These are phyloP conservation scores for Puma concolor DNA, from an alignment of 2,113 vertebrate species.

Conservation along the genomic window DNA sequence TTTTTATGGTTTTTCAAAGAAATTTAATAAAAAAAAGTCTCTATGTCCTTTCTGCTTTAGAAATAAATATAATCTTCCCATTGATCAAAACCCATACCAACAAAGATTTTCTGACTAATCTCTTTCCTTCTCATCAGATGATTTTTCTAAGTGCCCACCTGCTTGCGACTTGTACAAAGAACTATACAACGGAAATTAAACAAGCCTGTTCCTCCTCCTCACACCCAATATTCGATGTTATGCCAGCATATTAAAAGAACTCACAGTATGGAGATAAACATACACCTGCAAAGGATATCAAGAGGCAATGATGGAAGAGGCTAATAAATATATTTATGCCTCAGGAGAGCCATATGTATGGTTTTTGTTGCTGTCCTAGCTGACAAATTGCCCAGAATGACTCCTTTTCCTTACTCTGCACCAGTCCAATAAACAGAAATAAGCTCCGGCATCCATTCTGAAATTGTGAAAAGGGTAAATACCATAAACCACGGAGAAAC, in stretches of 20 bases:
- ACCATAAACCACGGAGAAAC: not conserved
- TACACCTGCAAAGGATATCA: not conserved
- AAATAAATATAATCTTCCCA: not conserved
- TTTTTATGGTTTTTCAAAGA: not conserved
- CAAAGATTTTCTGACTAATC: not conserved
- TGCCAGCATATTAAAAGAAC: not conserved
- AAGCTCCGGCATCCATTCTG: not conserved
- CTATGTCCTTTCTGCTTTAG: not conserved
- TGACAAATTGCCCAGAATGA: constrained; percentile 55
- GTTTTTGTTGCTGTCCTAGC: constrained; percentile 24
- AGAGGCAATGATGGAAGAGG: constrained; percentile 2
- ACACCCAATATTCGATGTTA: not conserved
- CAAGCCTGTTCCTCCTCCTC: not conserved
- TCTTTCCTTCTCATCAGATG: not conserved
- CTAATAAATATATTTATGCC: constrained; percentile 49
- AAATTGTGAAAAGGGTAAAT: constrained; percentile 41
- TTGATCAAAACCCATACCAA: constrained; percentile 25
- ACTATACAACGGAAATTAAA: not conserved
- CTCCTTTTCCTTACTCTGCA: constrained; percentile 40
- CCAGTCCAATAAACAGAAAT: constrained; percentile 46
- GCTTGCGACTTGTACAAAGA: not conserved
- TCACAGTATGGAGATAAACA: not conserved
- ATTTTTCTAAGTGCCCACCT: constrained; percentile 25
- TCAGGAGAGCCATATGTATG: not conserved
- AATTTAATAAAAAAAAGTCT: constrained; percentile 10